Evolutionary conservation across 2,888 invertebrate genomes (phyloP), one percentile per base, ranked within the genome.

Genomic region (Anoplius nigerrimus): DNA sequence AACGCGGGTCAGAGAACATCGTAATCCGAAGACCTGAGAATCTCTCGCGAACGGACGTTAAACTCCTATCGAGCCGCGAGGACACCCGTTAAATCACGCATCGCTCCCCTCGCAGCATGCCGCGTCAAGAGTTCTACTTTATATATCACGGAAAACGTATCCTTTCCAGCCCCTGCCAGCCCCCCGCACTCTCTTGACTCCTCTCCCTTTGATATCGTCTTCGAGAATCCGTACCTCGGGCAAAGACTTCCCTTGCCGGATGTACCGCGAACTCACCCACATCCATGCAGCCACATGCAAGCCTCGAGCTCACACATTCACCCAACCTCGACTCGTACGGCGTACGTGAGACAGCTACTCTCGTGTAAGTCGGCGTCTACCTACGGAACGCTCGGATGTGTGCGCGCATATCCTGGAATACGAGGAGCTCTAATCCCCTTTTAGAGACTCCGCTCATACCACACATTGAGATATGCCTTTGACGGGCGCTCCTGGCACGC

Each of bases 361-460:
- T 18, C 18, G 20, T 54, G 15, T 55, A 42, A 13, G 34, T 20
- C 11, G 24, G 21, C 15, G 24, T 24, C 11, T 53, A 18, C 43
- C 51, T 55, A 16, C 20, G 52, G 21, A 51, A 62, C 58, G 42
- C 43, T 42, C n/a, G n/a, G n/a, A 60, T 69, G 65, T 61, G 64
- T 45, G 59, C 53, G 72, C 74, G 75, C 71, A 76, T 81, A 85
- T 84, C 79, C 78, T 59, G 77, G 82, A 84, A 82, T 82, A 84
- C 84, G 83, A 83, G 81, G 82, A 83, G 81, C 78, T 86, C 83
- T 87, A 86, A 87, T 87, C 87, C 86, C 84, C 87, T 87, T 87
- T 87, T 85, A 86, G 86, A 86, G 81, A 82, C 82, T 82, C 81
- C 79, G 78, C 84, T 83, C 85, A 81, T 82, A 80, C 82, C 82